phyloP scores from a whole-genome alignment of 2,888 invertebrate species.

The Drosophila antonietae region DNA sequence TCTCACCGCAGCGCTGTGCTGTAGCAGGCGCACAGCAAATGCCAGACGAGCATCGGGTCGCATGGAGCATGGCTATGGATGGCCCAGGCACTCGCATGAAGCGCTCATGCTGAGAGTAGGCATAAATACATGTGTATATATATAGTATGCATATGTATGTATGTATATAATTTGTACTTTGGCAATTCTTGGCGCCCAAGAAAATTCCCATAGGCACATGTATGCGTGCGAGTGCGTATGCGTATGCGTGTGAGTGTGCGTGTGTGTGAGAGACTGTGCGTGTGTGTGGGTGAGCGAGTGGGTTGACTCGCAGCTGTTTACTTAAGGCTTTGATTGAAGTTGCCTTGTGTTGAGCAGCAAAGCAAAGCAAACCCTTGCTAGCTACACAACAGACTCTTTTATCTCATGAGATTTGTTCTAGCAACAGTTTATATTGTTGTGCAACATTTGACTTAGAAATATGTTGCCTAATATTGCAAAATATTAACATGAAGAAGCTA shows the following conservation, averaged over 20 bases:
- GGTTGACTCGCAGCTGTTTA: background rate
- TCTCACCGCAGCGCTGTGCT: constrained; percentile 13
- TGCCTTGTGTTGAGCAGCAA: background rate
- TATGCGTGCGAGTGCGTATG: background rate
- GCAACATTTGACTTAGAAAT: background rate
- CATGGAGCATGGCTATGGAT: background rate
- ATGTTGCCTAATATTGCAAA: background rate
- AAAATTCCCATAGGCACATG: constrained; percentile 11
- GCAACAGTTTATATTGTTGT: background rate
- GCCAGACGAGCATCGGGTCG: constrained; percentile 8
- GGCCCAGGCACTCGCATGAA: constrained; percentile 11
- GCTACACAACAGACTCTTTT: background rate
- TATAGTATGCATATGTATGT: background rate
- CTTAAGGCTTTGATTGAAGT: background rate
- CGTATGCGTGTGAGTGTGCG: background rate
- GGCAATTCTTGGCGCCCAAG: constrained; percentile 29
- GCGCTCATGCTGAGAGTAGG: constrained; percentile 19
- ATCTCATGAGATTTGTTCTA: background rate
- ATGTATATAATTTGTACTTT: constrained; percentile 13
- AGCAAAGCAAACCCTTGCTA: background rate
- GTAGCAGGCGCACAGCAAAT: constrained; percentile 58
- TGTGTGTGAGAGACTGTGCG: background rate
- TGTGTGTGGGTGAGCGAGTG: constrained; percentile 10
- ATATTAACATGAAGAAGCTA: background rate
- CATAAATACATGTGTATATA: constrained; percentile 8